phyloP scores from a whole-genome alignment of 2,888 invertebrate genomes.

The Globia sparganii region DNA sequence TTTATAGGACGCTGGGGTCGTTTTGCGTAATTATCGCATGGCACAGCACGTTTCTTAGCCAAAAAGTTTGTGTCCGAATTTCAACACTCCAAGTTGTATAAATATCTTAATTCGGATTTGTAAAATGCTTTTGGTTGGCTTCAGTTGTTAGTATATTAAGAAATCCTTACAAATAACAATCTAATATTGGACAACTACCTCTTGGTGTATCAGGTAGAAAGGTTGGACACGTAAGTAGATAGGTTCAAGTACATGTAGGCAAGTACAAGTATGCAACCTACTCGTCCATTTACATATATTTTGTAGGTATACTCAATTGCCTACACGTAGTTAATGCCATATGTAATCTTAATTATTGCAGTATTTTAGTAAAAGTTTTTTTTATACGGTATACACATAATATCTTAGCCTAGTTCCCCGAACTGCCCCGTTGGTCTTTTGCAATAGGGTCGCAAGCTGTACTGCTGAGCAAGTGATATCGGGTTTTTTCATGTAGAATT shows the following conservation, averaged over 20 bases:
- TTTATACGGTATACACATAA: not conserved
- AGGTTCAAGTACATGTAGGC: no score
- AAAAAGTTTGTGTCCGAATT: conserved; percentile 7
- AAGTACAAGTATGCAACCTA: no score
- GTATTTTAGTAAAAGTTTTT: not conserved
- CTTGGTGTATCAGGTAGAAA: not conserved
- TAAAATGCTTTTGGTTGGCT: not conserved
- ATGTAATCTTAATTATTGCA: not conserved
- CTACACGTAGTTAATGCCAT: not conserved
- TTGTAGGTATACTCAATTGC: not conserved
- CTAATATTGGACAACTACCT: not conserved
- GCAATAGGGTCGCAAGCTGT: not conserved
- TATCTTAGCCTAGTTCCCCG: no score
- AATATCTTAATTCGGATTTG: not conserved
- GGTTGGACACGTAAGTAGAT: no score
- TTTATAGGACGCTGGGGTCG: not conserved
- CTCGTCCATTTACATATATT: not conserved
- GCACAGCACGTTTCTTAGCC: not conserved
- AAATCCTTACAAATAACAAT: not conserved
- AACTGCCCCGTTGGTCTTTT: not conserved
- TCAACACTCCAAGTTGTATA: not conserved
- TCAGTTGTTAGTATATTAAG: not conserved
- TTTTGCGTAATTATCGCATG: not conserved
- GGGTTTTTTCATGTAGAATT: not conserved
- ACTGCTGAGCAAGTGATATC: not conserved